Percentiles rank a stretch among this genome's conserved stretches.
Conservation (phyloP, 2,797 vertebrate species). For the Channallabes apus region DNA sequence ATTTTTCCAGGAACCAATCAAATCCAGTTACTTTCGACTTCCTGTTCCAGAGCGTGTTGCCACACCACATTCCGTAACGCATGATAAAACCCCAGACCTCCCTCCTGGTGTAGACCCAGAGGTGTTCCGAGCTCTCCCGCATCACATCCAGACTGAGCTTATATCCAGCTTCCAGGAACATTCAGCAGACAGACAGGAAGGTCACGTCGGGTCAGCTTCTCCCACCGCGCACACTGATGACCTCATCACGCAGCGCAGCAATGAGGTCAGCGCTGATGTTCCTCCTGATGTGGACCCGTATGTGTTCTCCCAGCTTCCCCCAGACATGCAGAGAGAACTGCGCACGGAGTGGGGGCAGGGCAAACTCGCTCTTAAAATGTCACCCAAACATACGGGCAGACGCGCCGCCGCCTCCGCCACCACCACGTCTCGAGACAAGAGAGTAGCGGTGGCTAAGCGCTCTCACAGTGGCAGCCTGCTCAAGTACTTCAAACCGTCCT, state of each 20-base stretch:
- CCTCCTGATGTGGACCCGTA: slow-evolving; percentile 78
- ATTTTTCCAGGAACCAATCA: slow-evolving; percentile 9
- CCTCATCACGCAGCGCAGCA: not conserved
- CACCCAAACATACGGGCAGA: slow-evolving; percentile 57
- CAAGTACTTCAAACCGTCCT: slow-evolving; percentile 79
- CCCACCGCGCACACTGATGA: not conserved
- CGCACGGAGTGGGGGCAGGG: slow-evolving; percentile 79
- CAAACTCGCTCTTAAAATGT: slow-evolving; percentile 62
- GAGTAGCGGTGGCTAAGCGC: slow-evolving; percentile 43
- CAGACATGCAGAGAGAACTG: slow-evolving; percentile 80
- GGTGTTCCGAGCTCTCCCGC: slow-evolving; percentile 82
- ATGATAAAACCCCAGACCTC: slow-evolving; percentile 28
- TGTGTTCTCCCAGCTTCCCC: slow-evolving; percentile 80
- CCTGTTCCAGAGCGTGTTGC: not conserved
- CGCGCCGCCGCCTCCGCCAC: not conserved
- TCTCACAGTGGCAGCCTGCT: slow-evolving; percentile 73
- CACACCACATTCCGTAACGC: not conserved
- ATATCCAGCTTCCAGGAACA: slow-evolving; percentile 52
- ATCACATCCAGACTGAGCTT: slow-evolving; percentile 82
- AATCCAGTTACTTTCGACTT: not conserved
- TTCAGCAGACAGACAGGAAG: not conserved
- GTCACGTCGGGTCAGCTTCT: not conserved
- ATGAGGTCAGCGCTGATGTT: not conserved
- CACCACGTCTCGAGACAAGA: slow-evolving; percentile 61
- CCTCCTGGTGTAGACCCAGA: slow-evolving; percentile 76